A percentile compares a stretch with the other conserved stretches of the same genome.
phyloP scores from a whole-genome alignment of 2,888 invertebrate genomes.

The Aelia acuminata region DNA sequence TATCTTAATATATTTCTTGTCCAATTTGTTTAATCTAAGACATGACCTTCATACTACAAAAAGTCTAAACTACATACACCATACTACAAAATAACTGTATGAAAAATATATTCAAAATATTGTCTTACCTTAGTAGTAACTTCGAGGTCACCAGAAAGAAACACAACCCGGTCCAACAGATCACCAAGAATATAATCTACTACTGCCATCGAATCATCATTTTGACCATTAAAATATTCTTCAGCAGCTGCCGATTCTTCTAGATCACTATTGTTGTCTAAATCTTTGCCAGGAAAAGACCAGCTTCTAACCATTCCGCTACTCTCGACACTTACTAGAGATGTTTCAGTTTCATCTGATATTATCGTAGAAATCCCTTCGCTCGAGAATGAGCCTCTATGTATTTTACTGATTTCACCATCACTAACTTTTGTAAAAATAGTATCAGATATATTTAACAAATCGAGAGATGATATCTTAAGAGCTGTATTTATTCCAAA shows the following conservation, averaged over 20 bases:
- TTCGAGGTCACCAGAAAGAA: constrained; percentile 64
- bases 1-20: background rate
- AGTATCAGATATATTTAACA: constrained; percentile 64
- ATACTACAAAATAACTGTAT: too few relatives aligned
- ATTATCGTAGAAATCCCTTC: constrained; percentile 63
- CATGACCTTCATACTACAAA: background rate
- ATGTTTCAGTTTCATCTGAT: constrained; percentile 66
- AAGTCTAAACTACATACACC: background rate
- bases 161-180: constrained; percentile 73
- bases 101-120: background rate
- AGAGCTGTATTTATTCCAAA: constrained; percentile 65
- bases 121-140: constrained; percentile 52
- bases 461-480: constrained; percentile 66
- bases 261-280: constrained; percentile 66
- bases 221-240: constrained; percentile 74
- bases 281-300: constrained; percentile 72
- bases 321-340: constrained; percentile 59
- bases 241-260: constrained; percentile 78
- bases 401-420: constrained; percentile 64
- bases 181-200: constrained; percentile 75
- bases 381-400: constrained; percentile 65
- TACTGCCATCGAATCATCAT: constrained; percentile 68
- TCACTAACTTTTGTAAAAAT: constrained; percentile 67
- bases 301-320: constrained; percentile 71
- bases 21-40: background rate